Base-by-base conservation (phyloP, 2,113 vertebrate genomes). In the Salvelinus sp. region DNA sequence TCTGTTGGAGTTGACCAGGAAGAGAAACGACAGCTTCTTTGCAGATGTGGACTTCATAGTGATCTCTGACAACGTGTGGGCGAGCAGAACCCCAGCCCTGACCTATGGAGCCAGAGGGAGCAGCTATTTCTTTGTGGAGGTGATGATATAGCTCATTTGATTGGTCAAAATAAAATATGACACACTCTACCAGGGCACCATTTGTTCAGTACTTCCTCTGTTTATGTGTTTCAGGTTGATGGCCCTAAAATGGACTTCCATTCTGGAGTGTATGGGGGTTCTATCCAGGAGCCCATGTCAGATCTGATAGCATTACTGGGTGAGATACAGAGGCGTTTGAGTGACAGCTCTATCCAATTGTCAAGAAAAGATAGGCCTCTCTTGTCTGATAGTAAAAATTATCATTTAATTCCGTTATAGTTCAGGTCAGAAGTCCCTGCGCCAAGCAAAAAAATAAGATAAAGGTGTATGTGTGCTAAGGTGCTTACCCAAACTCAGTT, bases 271-370 rank as follows among this genome's bases (percentile, higher is more conserved):
- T 93, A 90, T 63, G 94, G 94, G 48, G 94, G 94, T 58, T 92
- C 94, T 75, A 72, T 94, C 14, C 83, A 94, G 0, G 94, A 95
- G 69, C 91, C 91, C 0, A 90, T 95, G 92, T 84, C 23, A 0
- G 94, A 95, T 66, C 57, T 95, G 82, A 84, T 94, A 3, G 90
- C 91, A 48, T 88, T 95, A 54, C 91, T 94, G 0, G 93, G 94
- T 95, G 90, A 93, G 75, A 67, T 4, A 30, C 5, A 27, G 13
- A 54, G 50, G 50, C 16, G 3, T 18, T 54, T 54, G 50, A 54
- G 16, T 16, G 50, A 54, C 50, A 14, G 50, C 50, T 54, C 50
- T 54, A 33, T 18, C 12, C 50, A 50, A 16, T 50, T 3, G 2
- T 14, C 48, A 54, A 54, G 5, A 18, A 54, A 18, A 54, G 3